Evolutionary conservation across 37 sponge, comb jelly and placozoan genomes (phyloP).

Genomic region (Oopsacas minuta): DNA sequence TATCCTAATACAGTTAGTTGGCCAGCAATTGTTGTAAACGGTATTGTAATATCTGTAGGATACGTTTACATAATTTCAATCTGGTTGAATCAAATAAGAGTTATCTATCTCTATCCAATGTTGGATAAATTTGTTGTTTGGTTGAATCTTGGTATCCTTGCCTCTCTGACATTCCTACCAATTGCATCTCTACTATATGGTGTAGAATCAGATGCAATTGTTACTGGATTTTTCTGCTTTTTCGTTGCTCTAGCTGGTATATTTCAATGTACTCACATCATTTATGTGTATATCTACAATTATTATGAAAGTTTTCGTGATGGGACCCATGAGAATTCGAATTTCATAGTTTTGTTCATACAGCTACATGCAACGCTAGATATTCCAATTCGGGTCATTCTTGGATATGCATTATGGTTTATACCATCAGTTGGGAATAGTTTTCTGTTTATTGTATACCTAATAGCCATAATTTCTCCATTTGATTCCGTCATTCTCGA

Average conservation of each 20-base stretch:
- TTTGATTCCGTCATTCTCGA: neutral
- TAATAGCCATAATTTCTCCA: neutral
- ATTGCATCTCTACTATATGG: neutral
- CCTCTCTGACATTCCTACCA: neutral
- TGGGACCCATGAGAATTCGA: neutral
- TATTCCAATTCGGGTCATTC: neutral
- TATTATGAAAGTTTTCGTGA: neutral
- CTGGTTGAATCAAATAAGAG: neutral
- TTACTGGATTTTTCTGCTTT: neutral
- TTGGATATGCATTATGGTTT: neutral
- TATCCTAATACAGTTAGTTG: neutral
- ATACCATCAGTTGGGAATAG: neutral
- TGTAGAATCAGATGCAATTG: neutral
- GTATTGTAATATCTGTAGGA: neutral
- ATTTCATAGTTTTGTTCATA: neutral
- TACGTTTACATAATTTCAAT: neutral
- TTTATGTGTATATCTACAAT: neutral
- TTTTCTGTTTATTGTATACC: neutral
- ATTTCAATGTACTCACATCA: conserved; percentile 4
- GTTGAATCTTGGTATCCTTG: neutral
- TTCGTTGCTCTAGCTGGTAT: neutral
- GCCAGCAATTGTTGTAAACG: neutral
- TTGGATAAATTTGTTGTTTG: neutral
- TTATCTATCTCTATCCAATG: neutral
- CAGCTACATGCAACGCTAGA: neutral